Evolutionary conservation across 2,797 vertebrate species (phyloP).

Genomic region (Xiphorhynchus erythropygius): DNA sequence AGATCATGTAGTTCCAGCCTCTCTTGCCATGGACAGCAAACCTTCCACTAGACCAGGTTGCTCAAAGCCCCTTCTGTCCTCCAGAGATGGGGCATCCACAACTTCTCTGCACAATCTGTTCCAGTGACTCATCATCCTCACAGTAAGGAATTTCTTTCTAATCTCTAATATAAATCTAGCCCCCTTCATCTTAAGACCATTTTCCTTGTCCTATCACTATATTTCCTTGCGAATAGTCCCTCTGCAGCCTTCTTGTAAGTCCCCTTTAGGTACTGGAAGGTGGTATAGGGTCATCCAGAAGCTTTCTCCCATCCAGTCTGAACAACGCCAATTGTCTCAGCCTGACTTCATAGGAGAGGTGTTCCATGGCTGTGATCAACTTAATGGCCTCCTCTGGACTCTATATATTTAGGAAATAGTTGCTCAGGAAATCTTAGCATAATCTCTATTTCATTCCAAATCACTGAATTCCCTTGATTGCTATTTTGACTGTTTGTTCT

Average conservation of each 20-base stretch:
- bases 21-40: neutral
- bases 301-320: neutral
- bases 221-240: accelerated
- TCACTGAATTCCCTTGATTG: neutral
- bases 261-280: neutral
- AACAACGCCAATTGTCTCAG: neutral
- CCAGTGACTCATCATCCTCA: neutral
- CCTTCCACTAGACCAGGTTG: no score
- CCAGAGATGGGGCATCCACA: neutral
- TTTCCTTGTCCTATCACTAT: neutral
- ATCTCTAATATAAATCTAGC: neutral
- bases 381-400: neutral
- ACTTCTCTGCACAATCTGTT: neutral
- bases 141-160: neutral
- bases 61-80: neutral
- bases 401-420: neutral
- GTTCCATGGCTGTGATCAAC: neutral
- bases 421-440: neutral
- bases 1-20: neutral
- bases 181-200: neutral
- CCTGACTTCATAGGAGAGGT: neutral
- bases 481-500: neutral
- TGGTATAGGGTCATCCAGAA: neutral
- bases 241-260: neutral
- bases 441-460: neutral